Evolutionary conservation across 2,888 invertebrate genomes (phyloP).

Genomic region (Nymphalis urticae): DNA sequence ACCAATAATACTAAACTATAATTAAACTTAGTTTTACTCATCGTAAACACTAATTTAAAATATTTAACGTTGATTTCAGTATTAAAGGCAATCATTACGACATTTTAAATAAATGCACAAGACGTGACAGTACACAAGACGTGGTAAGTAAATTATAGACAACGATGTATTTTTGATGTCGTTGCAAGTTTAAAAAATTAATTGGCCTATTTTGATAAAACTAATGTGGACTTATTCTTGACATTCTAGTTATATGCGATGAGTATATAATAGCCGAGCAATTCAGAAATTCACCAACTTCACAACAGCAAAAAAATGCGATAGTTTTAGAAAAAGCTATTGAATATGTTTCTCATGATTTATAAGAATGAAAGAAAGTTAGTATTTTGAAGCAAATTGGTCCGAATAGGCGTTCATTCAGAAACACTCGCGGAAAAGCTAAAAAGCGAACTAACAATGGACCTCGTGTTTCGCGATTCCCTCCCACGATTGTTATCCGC

Average conservation of each 20-base stretch:
- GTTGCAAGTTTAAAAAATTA: too few species aligned
- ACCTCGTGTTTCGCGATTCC: slow-evolving; percentile 36
- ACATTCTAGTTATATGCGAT: too few species aligned
- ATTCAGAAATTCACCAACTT: neutral
- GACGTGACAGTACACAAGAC: too few species aligned
- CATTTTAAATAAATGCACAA: too few species aligned
- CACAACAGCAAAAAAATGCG: neutral
- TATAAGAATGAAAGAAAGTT: slow-evolving; percentile 2
- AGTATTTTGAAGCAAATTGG: slow-evolving; percentile 25
- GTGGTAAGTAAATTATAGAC: too few species aligned
- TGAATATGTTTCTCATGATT: neutral
- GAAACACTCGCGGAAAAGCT: slow-evolving; percentile 24
- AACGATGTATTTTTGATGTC: too few species aligned
- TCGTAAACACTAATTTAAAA: neutral
- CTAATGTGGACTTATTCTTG: too few species aligned
- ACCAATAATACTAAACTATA: slow-evolving; percentile 13
- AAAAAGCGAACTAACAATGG: slow-evolving; percentile 36
- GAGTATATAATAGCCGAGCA: too few species aligned
- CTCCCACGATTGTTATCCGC: slow-evolving; percentile 40
- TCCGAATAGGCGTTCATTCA: slow-evolving; percentile 29
- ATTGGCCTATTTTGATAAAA: too few species aligned
- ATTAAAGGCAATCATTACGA: too few species aligned
- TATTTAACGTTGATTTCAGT: neutral
- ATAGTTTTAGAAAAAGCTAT: neutral
- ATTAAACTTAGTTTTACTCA: slow-evolving; percentile 7